A percentile compares a stretch with the other conserved stretches of the same genome.
Conservation (phyloP, 2,113 vertebrate species). For the Pelecanus crispus region DNA sequence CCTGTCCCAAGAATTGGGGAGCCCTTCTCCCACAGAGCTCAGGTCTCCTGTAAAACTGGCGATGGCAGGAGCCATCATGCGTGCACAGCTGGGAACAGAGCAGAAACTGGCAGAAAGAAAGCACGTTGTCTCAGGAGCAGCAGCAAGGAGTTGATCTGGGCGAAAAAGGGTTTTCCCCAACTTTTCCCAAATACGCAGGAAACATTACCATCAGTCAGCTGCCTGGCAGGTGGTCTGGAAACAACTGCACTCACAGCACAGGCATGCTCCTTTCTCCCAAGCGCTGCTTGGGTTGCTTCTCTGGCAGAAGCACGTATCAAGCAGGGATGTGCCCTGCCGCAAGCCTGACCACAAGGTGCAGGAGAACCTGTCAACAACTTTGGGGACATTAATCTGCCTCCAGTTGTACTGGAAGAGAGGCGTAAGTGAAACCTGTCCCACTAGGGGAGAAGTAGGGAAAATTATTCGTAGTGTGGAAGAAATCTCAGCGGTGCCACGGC, state of each 20-base stretch:
- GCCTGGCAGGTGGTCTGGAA: neutral
- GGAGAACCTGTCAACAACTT: neutral
- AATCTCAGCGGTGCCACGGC: neutral
- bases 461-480: neutral
- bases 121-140: neutral
- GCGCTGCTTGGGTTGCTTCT: fast-evolving
- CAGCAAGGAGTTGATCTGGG: neutral
- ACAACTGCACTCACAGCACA: fast-evolving
- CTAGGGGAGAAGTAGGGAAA: fast-evolving
- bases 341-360: neutral
- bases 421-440: neutral
- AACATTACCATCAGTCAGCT: neutral
- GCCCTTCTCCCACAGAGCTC: neutral
- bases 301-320: neutral
- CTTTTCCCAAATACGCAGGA: neutral
- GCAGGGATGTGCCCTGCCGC: neutral
- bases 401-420: neutral
- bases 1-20: neutral
- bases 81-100: neutral
- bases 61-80: fast-evolving
- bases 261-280: fast-evolving
- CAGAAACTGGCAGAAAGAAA: neutral
- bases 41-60: neutral
- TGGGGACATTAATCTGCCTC: neutral
- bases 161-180: neutral